Percentiles rank a stretch among this genome's conserved stretches.
Conservation (phyloP, 2,888 invertebrate genomes). For the Lithophane leautieri region DNA sequence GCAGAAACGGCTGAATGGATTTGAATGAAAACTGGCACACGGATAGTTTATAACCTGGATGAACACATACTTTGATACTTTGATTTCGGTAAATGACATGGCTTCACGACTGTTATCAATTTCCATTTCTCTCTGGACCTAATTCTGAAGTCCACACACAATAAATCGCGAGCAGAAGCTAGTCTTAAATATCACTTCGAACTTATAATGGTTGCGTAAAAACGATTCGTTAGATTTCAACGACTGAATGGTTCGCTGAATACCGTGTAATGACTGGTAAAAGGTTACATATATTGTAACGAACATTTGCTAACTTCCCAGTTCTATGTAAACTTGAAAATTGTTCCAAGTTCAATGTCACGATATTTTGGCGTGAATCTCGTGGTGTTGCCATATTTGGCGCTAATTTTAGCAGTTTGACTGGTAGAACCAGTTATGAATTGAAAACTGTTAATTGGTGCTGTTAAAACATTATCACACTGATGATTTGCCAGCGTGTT, state of each 20-base stretch:
- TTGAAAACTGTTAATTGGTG: background rate
- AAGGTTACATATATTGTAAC: constrained; percentile 19
- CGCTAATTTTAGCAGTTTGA: constrained; percentile 14
- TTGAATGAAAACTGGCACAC: background rate
- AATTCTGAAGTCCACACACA: background rate
- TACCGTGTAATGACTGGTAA: background rate
- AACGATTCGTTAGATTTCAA: constrained; percentile 1
- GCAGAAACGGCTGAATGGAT: background rate
- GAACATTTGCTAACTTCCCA: constrained; percentile 18
- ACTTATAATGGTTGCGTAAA: constrained; percentile 16
- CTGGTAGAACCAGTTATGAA: constrained; percentile 10
- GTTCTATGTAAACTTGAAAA: constrained; percentile 20
- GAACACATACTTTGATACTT: background rate
- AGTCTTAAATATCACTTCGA: constrained; percentile 10
- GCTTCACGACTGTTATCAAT: background rate
- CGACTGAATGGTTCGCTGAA: constrained; percentile 9
- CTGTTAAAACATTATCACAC: background rate
- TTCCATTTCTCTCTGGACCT: background rate
- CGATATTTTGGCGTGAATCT: constrained; percentile 8
- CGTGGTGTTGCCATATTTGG: constrained; percentile 12
- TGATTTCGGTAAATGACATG: background rate
- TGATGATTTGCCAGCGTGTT: no score
- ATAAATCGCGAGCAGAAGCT: background rate
- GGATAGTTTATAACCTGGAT: background rate
- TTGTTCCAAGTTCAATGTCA: constrained; percentile 61